A percentile compares a stretch with the other conserved stretches of the same genome.
phyloP scores from a whole-genome alignment of 2,888 invertebrate species.

The Latrodectus hesperus region DNA sequence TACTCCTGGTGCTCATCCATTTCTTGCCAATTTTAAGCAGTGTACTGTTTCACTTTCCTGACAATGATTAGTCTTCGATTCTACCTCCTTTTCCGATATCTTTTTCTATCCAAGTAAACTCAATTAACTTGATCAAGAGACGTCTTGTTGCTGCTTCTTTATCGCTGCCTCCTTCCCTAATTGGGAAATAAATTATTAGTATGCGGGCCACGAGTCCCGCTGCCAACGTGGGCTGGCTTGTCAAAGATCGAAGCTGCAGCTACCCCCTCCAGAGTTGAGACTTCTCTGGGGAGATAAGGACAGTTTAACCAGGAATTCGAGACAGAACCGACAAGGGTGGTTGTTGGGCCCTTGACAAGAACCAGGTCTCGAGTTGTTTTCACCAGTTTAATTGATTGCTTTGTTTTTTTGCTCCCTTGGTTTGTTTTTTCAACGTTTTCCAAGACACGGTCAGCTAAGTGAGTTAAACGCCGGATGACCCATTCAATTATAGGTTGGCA shows the following conservation, averaged over 20 bases:
- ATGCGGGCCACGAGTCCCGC: neutral
- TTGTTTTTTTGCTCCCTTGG: neutral
- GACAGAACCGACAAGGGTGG: neutral
- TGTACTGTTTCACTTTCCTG: no score
- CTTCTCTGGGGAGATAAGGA: neutral
- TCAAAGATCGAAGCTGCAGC: neutral
- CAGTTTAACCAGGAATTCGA: neutral
- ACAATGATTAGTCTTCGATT: no score
- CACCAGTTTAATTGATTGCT: slow-evolving; percentile 1
- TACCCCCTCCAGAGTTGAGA: neutral
- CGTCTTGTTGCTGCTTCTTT: neutral
- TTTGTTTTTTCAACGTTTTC: neutral
- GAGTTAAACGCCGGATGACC: slow-evolving; percentile 16
- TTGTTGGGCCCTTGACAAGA: neutral
- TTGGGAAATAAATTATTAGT: slow-evolving; percentile 34
- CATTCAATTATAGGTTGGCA: neutral
- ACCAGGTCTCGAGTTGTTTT: neutral
- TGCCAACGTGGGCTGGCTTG: neutral
- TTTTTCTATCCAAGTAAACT: slow-evolving; percentile 12
- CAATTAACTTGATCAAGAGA: slow-evolving; percentile 34
- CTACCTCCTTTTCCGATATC: neutral
- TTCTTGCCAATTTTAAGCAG: no score
- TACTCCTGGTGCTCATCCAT: no score
- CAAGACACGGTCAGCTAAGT: slow-evolving; percentile 12
- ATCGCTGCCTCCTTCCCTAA: slow-evolving; percentile 7